phyloP scores from a whole-genome alignment of 2,797 vertebrate genomes.

The Sarcoramphus papa region DNA sequence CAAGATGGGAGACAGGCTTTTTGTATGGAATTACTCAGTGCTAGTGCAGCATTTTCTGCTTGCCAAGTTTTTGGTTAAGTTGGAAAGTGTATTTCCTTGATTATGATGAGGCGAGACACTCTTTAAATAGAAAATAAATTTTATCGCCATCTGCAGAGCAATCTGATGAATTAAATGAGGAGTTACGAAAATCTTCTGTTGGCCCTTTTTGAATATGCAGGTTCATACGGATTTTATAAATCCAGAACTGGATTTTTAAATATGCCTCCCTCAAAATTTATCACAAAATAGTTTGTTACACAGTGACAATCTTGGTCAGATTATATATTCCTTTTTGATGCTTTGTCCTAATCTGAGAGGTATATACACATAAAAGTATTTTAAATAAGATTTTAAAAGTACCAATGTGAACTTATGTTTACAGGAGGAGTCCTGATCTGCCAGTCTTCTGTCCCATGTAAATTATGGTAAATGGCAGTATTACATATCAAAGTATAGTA shows the following conservation, averaged over 20 bases:
- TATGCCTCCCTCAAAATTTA: background rate
- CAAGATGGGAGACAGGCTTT: slow-evolving; percentile 30
- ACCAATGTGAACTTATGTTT: background rate
- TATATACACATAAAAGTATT: background rate
- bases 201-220: background rate
- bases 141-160: slow-evolving; percentile 48
- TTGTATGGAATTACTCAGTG: slow-evolving; percentile 32
- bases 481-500: background rate
- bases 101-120: slow-evolving; percentile 33
- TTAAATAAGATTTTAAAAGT: background rate
- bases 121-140: slow-evolving; percentile 52
- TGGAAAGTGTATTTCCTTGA: slow-evolving; percentile 26
- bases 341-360: background rate
- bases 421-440: background rate
- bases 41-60: background rate
- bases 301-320: background rate
- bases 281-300: background rate
- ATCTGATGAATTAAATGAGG: slow-evolving; percentile 36
- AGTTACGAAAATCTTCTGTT: background rate
- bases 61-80: slow-evolving; percentile 44
- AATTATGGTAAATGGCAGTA: background rate
- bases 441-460: background rate
- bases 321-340: background rate
- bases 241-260: background rate
- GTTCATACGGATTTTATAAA: slow-evolving; percentile 5